A percentile compares a stretch with the other conserved stretches of the same genome.
phyloP scores from a whole-genome alignment of 2,113 vertebrate genomes.

The Lycocorax pyrrhopterus region DNA sequence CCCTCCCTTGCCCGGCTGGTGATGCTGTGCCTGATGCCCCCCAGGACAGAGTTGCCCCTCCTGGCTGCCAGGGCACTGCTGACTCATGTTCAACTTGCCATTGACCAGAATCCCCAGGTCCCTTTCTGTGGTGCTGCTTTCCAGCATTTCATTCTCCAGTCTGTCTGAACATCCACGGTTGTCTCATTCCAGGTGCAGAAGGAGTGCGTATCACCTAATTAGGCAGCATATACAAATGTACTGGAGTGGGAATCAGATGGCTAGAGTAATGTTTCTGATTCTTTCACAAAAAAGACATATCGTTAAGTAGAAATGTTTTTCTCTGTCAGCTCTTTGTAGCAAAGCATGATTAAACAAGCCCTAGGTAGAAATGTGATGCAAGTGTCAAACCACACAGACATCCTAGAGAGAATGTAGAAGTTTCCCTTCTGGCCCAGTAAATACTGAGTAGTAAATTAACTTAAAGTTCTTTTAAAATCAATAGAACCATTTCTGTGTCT shows the following conservation, averaged over 20 bases:
- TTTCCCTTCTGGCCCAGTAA: background rate
- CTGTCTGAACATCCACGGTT: background rate
- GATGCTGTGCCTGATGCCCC: background rate
- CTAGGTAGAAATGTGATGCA: background rate
- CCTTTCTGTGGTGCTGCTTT: fast-evolving
- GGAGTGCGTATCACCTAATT: background rate
- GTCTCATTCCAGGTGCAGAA: background rate
- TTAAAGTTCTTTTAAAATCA: background rate
- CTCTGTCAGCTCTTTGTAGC: background rate
- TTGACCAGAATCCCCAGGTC: fast-evolving
- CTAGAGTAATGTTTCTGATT: background rate
- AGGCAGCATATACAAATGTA: background rate
- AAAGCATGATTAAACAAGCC: background rate
- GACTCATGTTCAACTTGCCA: fast-evolving
- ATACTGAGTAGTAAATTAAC: background rate
- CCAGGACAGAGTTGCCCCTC: background rate
- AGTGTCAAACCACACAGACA: background rate
- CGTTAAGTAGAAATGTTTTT: background rate
- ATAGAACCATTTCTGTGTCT: background rate
- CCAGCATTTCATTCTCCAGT: background rate
- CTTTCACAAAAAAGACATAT: background rate
- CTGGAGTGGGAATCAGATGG: background rate
- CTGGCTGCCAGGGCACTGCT: background rate
- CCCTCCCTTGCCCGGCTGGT: fast-evolving
- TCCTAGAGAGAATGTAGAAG: background rate